These are phyloP conservation scores for Drosophila bocki DNA, from an alignment of 1,140 invertebrate genomes.

Conservation along the genomic window DNA sequence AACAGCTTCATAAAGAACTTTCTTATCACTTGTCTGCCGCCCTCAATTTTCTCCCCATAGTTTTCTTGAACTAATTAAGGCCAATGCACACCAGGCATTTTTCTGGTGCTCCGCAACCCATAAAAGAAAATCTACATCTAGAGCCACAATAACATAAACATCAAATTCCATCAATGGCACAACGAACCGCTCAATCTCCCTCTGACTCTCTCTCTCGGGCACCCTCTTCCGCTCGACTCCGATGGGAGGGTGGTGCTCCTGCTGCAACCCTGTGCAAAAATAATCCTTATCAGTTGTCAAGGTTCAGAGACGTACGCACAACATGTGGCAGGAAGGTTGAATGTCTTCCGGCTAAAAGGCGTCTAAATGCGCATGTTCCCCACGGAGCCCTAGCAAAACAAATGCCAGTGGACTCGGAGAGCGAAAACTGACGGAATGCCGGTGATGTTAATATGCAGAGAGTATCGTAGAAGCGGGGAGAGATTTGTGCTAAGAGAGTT, in stretches of 20 bases:
- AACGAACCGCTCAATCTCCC: slow-evolving; percentile 35
- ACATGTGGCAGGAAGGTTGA: slow-evolving; percentile 81
- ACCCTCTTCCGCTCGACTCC: slow-evolving; percentile 1
- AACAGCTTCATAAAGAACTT: slow-evolving; percentile 4
- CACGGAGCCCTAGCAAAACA: slow-evolving; percentile 61
- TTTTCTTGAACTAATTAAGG: slow-evolving; percentile 55
- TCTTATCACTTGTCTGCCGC: slow-evolving; percentile 28
- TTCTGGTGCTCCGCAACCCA: slow-evolving; percentile 11
- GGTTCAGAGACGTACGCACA: slow-evolving; percentile 72
- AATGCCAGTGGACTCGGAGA: slow-evolving; percentile 31
- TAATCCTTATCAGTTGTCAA: slow-evolving; percentile 82
- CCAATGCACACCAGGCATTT: slow-evolving; percentile 67
- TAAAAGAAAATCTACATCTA: slow-evolving; percentile 56
- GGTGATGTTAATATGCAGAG: slow-evolving; percentile 21
- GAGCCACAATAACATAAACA: slow-evolving; percentile 58
- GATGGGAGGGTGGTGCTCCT: slow-evolving; percentile 1
- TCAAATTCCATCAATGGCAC: slow-evolving; percentile 75
- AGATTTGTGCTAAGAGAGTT: slow-evolving; percentile 24
- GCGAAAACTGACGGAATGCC: slow-evolving; percentile 71
- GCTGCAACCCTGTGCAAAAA: slow-evolving; percentile 72
- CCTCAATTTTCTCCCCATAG: slow-evolving; percentile 2
- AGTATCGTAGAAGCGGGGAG: slow-evolving; percentile 12
- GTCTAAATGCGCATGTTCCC: slow-evolving; percentile 40
- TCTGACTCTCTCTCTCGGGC: background rate
- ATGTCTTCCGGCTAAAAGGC: slow-evolving; percentile 47